Base-by-base conservation (phyloP, 53 echinoderm and acorn worm genomes). In the Paracentrotus lividus region DNA sequence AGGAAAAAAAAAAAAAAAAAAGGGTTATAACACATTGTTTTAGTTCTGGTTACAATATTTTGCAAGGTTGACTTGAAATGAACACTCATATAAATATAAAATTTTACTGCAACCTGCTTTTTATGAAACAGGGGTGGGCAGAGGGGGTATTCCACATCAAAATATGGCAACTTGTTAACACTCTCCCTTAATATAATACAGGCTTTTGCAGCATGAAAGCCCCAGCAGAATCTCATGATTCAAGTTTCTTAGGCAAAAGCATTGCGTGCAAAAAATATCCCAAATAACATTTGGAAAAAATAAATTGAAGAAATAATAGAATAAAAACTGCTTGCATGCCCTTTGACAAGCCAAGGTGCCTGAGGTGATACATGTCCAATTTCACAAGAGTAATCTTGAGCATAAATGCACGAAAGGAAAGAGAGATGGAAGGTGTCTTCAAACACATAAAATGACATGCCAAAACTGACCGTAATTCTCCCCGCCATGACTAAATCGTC, bases 401-500 rank as follows among this genome's bases (percentile, higher is more conserved):
- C n/a, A n/a, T 87, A 47, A 90, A 93, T 67, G 72, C 69, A 93
- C 88, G 51, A 93, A 66, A 68, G 61, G 44, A 55, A 86, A 52
- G 27, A 43, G 85, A 64, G 51, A 66, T 93, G 87, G 36, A n/a
- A n/a, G 90, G 77, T 81, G 76, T 78, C 65, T n/a, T n/a, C 85
- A 92, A 91, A 84, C 43, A 86, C 36, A n/a, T n/a, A 75, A 72
- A 91, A 94, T 57, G 59, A 54, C 81, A 94, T 49, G 90, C 88
- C 78, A 76, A 85, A 72, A 98, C 98, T 98, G 98, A 98, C 98
- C 98, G 97, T 96, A 95, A 92, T 97, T 98, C 94, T 98, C 98
- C 93, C 98, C 98, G 96, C 98, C 98, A 97, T 98, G 98, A 94
- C 98, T 98, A 97, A 98, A 98, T 85, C 98, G 96, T 92, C 98